These are phyloP conservation scores for Mus spicilegus DNA, from an alignment of 2,113 vertebrate species.

Conservation along the genomic window DNA sequence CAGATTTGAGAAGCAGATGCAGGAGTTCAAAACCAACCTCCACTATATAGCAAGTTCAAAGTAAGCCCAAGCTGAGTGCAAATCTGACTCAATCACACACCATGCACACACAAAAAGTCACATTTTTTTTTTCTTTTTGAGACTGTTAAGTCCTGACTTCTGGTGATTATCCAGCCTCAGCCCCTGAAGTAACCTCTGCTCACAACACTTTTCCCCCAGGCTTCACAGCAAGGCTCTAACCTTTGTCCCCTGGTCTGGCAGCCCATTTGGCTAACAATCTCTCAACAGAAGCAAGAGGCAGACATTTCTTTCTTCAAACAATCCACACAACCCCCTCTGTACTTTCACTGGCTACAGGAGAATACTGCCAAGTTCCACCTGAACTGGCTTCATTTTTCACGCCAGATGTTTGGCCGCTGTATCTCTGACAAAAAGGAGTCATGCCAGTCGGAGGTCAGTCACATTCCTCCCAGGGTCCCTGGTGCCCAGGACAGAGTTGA, in stretches of 20 bases:
- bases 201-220: not conserved
- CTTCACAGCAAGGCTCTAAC: slow-evolving; percentile 63
- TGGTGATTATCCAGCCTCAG: not conserved
- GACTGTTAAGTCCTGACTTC: not conserved
- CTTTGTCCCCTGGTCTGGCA: slow-evolving; percentile 74
- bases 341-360: slow-evolving; percentile 36
- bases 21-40: not conserved
- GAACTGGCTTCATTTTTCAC: slow-evolving; percentile 66
- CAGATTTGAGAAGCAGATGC: not conserved
- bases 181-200: not conserved
- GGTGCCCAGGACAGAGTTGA: not conserved
- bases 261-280: slow-evolving; percentile 57
- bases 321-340: slow-evolving; percentile 60
- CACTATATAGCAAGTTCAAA: not conserved
- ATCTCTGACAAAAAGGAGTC: slow-evolving; percentile 34
- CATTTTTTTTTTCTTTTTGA: not conserved
- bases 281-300: slow-evolving; percentile 35
- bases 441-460: slow-evolving; percentile 54
- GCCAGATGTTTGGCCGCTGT: slow-evolving; percentile 62
- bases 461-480: slow-evolving; percentile 43
- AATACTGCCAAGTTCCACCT: slow-evolving; percentile 72
- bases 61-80: not conserved
- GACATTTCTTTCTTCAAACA: slow-evolving; percentile 71
- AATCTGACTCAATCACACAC: not conserved
- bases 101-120: no score